Conservation (phyloP, 2,113 vertebrate genomes). For the Emberiza fucata region DNA sequence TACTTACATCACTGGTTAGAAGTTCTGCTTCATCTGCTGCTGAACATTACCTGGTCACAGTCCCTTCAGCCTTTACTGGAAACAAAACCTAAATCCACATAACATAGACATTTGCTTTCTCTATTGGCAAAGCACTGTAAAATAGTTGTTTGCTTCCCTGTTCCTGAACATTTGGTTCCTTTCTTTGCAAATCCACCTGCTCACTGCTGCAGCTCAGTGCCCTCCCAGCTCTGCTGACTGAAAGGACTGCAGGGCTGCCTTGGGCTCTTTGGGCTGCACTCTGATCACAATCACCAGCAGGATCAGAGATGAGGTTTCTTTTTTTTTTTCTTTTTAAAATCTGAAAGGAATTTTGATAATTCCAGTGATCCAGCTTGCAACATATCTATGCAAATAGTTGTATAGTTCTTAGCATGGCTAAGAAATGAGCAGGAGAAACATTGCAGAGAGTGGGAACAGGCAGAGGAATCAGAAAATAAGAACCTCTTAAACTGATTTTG, state of each 20-base stretch:
- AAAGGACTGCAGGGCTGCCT: neutral
- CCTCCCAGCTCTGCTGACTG: neutral
- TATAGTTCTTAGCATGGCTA: neutral
- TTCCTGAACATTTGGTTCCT: neutral
- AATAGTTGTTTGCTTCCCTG: neutral
- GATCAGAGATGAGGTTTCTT: neutral
- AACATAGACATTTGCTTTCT: neutral
- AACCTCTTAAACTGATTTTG: neutral
- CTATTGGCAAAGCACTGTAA: neutral
- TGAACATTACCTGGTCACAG: neutral
- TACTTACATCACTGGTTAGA: neutral
- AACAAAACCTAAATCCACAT: neutral
- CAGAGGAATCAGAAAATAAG: neutral
- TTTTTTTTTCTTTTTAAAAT: no score
- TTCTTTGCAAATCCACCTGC: neutral
- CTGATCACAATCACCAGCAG: neutral
- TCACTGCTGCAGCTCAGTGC: neutral
- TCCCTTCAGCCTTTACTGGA: neutral
- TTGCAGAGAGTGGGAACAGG: neutral
- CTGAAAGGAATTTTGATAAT: neutral
- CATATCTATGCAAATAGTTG: neutral
- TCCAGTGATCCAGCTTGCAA: neutral
- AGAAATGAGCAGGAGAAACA: neutral
- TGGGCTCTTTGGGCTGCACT: neutral
- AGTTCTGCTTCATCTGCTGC: constrained; percentile 3